Percentiles rank a stretch among this genome's conserved stretches.
Conservation (phyloP, 92 coral and sea anemone genomes). For the Palythoa caribaeorum region DNA sequence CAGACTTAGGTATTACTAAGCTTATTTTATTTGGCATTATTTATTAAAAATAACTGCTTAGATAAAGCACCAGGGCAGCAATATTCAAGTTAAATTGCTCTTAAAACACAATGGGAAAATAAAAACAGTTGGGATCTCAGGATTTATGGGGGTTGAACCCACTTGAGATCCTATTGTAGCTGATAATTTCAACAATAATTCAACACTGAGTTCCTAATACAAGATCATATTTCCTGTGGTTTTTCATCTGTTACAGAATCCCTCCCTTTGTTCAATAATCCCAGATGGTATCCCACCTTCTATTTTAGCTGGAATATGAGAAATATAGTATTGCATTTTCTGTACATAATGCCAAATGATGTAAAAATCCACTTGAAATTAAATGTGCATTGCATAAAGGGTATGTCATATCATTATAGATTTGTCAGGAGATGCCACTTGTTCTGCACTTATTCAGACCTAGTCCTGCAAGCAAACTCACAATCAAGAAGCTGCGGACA, state of each 20-base stretch:
- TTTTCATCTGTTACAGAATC: slow-evolving; percentile 6
- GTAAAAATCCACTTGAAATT: slow-evolving; percentile 21
- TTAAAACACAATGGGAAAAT: slow-evolving; percentile 24
- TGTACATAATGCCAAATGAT: slow-evolving; percentile 21
- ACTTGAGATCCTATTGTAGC: slow-evolving; percentile 32
- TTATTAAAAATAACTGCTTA: slow-evolving; percentile 21
- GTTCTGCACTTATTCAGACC: slow-evolving; percentile 30
- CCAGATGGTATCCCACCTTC: slow-evolving; percentile 12
- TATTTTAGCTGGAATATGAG: slow-evolving; percentile 32
- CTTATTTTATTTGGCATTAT: slow-evolving; percentile 29
- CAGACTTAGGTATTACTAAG: slow-evolving; percentile 10
- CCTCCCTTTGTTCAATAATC: slow-evolving; percentile 4
- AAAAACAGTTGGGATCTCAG: slow-evolving; percentile 31
- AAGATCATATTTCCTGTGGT: slow-evolving; percentile 30
- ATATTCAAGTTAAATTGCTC: slow-evolving; percentile 23
- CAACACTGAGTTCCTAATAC: slow-evolving; percentile 29
- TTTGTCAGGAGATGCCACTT: slow-evolving; percentile 48
- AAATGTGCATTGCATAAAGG: slow-evolving; percentile 31
- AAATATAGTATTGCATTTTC: slow-evolving; percentile 30
- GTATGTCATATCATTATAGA: slow-evolving; percentile 41
- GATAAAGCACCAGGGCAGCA: slow-evolving; percentile 38
- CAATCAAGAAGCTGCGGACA: slow-evolving; percentile 32
- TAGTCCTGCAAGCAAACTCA: slow-evolving; percentile 35
- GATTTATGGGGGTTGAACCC: slow-evolving; percentile 12
- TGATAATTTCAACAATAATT: slow-evolving; percentile 20